Evolutionary conservation across 2,113 vertebrate species (phyloP).

Genomic region (Prionailurus viverrinus): DNA sequence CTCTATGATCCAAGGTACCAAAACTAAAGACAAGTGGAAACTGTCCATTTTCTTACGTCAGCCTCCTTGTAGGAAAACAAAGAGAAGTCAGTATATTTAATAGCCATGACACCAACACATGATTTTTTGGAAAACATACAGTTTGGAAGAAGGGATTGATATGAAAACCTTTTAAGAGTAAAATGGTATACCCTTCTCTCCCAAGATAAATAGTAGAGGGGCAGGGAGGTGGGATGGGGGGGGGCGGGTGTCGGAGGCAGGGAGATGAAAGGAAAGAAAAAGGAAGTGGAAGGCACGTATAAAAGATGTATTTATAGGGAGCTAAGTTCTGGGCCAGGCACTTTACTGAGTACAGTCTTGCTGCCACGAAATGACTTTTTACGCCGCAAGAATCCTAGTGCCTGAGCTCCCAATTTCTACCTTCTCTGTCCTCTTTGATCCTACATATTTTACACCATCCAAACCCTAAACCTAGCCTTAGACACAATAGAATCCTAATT

Average conservation of each 20-base stretch:
- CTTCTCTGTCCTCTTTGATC: not conserved
- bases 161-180: not conserved
- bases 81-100: not conserved
- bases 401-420: not conserved
- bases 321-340: not conserved
- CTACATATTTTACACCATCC: not conserved
- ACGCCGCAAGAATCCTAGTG: not conserved
- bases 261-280: not conserved
- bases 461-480: not conserved
- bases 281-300: not conserved
- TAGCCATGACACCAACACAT: not conserved
- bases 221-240: not conserved
- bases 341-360: not conserved
- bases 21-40: not conserved
- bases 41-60: not conserved
- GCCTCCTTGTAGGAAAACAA: not conserved
- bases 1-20: not conserved
- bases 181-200: not conserved
- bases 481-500: not conserved
- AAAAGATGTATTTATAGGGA: not conserved
- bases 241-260: fast-evolving
- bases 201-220: not conserved
- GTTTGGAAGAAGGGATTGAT: not conserved
- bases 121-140: not conserved
- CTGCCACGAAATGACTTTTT: not conserved